These are phyloP conservation scores for Chrosomus eos DNA, from an alignment of 2,797 vertebrate species.

Conservation along the genomic window DNA sequence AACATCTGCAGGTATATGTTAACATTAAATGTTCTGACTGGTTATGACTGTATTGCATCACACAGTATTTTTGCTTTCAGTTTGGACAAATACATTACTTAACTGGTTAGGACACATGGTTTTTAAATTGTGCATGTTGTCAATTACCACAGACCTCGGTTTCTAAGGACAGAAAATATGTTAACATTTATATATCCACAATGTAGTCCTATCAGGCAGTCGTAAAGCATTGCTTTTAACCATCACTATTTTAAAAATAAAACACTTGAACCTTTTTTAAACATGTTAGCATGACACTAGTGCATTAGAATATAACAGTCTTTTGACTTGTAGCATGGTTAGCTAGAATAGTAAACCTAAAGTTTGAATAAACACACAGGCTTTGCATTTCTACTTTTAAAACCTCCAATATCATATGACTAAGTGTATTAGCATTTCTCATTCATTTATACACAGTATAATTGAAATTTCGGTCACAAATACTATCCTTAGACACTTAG, in stretches of 20 bases:
- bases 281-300: neutral
- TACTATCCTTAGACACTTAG: neutral
- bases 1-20: neutral
- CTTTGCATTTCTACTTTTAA: neutral
- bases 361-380: neutral
- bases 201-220: neutral
- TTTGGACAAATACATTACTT: neutral
- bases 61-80: neutral
- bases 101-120: neutral
- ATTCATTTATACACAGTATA: neutral
- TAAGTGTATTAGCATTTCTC: neutral
- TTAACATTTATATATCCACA: neutral
- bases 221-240: neutral
- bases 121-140: neutral
- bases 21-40: neutral
- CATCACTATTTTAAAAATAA: neutral
- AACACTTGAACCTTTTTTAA: neutral
- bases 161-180: neutral
- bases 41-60: neutral
- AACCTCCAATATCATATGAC: neutral
- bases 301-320: neutral
- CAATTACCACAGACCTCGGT: neutral
- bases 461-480: neutral
- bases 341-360: neutral
- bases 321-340: neutral